A percentile compares a stretch with the other conserved stretches of the same genome.
Evolutionary conservation across 2,113 vertebrate genomes (phyloP).

Genomic region (Zosterops hypoxanthus): DNA sequence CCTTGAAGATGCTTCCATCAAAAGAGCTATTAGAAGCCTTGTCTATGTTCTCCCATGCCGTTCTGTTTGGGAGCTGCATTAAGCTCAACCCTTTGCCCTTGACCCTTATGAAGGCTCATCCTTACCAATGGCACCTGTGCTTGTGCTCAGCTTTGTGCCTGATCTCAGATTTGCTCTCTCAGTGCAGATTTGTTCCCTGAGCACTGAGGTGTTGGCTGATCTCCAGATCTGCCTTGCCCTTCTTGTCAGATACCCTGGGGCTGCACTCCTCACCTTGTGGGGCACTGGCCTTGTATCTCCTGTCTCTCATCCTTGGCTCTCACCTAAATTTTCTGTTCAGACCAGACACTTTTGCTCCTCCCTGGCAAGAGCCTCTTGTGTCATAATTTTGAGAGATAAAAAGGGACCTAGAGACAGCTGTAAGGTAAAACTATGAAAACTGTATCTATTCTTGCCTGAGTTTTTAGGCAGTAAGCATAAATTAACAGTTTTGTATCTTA

Average conservation of each 20-base stretch:
- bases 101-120: background rate
- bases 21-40: background rate
- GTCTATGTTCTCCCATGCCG: fast-evolving
- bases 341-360: background rate
- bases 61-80: background rate
- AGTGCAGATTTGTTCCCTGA: background rate
- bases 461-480: background rate
- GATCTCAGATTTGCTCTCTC: background rate
- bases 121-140: background rate
- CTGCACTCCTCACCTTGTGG: too few relatives aligned
- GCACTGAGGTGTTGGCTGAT: background rate
- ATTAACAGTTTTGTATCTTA: background rate
- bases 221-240: background rate
- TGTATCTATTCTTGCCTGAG: background rate
- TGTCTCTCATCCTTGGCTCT: background rate
- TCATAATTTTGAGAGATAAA: background rate
- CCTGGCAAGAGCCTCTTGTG: background rate
- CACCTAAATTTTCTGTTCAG: background rate
- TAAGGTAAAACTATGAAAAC: background rate
- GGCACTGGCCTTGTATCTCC: background rate
- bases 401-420: background rate
- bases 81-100: background rate
- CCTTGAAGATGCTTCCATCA: background rate
- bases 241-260: fast-evolving
- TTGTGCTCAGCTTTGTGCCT: background rate